These are phyloP conservation scores for Brotula barbata DNA, from an alignment of 2,797 vertebrate species.

Conservation along the genomic window DNA sequence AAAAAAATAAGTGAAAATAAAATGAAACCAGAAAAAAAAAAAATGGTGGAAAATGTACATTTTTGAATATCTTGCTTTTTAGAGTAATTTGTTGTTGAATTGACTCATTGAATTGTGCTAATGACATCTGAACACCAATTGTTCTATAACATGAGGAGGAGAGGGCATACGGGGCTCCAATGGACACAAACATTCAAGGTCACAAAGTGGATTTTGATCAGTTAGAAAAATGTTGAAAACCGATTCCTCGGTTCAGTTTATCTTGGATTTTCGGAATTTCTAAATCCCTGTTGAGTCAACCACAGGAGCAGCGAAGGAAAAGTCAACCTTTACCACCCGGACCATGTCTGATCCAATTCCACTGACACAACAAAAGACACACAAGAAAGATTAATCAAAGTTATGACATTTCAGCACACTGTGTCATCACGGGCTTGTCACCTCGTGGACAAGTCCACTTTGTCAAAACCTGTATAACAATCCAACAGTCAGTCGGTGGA, in stretches of 20 bases:
- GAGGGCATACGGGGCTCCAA: slow-evolving; percentile 29
- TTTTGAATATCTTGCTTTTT: not conserved
- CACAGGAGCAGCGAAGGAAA: slow-evolving; percentile 72
- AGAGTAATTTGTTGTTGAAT: slow-evolving; percentile 10
- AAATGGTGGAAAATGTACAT: slow-evolving; percentile 32
- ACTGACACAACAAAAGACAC: slow-evolving; percentile 72
- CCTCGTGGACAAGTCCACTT: not conserved
- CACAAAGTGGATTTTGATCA: slow-evolving; percentile 65
- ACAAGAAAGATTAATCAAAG: slow-evolving; percentile 60
- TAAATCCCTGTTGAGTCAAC: slow-evolving; percentile 70
- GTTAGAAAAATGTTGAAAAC: slow-evolving; percentile 63
- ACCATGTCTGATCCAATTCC: slow-evolving; percentile 73
- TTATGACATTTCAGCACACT: slow-evolving; percentile 48
- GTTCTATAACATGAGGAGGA: slow-evolving; percentile 41
- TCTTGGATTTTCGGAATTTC: slow-evolving; percentile 73
- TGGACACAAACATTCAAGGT: slow-evolving; percentile 45
- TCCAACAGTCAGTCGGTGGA: no score
- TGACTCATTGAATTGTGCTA: not conserved
- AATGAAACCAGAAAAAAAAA: slow-evolving; percentile 15
- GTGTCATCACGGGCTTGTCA: slow-evolving; percentile 42
- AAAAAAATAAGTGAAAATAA: slow-evolving; percentile 9
- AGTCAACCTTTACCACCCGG: slow-evolving; percentile 73
- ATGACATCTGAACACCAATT: slow-evolving; percentile 38
- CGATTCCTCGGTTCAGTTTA: slow-evolving; percentile 63
- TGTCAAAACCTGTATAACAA: no score